Evolutionary conservation across 2,888 invertebrate genomes (phyloP).

Genomic region (Tetheella fluctuosa): DNA sequence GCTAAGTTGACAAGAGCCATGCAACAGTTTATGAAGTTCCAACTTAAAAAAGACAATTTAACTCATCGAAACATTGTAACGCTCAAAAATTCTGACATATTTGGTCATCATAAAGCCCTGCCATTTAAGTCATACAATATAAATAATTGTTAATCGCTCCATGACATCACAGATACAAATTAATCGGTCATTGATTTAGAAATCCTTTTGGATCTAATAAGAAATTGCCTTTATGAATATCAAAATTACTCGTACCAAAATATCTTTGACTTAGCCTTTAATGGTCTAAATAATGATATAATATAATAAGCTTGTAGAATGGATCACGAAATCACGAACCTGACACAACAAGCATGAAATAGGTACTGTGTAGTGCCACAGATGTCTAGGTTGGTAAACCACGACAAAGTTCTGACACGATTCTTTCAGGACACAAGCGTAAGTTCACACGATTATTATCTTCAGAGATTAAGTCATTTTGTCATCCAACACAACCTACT

Average conservation of each 20-base stretch:
- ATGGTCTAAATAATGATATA: no score
- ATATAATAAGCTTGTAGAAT: constrained; percentile 19
- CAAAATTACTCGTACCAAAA: neutral
- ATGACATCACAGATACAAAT: neutral
- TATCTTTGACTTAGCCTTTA: no score
- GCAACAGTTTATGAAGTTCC: no score
- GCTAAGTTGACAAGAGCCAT: no score
- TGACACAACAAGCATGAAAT: constrained; percentile 27
- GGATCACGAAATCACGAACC: constrained; percentile 59
- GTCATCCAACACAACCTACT: neutral
- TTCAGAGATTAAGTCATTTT: neutral
- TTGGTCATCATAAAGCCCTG: neutral
- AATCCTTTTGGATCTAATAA: neutral
- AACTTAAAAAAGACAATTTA: no score
- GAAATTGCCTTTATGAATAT: neutral
- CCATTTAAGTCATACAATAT: constrained; percentile 1
- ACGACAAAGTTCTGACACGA: constrained; percentile 31
- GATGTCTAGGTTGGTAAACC: constrained; percentile 49
- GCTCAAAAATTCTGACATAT: no score
- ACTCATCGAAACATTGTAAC: no score
- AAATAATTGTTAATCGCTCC: neutral
- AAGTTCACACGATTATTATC: constrained; percentile 3
- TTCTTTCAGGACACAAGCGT: constrained; percentile 16
- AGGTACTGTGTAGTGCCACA: constrained; percentile 38
- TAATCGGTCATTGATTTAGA: constrained; percentile 5